phyloP scores from a whole-genome alignment of 2,797 vertebrate species.

The Urosaurus nigricauda region DNA sequence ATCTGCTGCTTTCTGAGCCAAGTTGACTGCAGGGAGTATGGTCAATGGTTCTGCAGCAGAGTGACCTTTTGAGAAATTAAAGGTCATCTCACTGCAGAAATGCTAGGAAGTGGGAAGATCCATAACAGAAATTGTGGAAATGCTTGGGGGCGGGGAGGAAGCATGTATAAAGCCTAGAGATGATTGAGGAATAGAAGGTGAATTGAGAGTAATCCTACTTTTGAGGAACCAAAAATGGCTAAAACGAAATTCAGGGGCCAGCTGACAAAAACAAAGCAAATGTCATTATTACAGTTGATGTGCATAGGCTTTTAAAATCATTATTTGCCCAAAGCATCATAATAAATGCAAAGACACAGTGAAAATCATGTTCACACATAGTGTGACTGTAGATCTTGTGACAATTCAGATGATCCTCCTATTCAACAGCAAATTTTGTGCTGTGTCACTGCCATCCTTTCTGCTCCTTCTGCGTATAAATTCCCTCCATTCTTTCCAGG shows the following conservation, averaged over 20 bases:
- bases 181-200: background rate
- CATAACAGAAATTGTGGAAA: background rate
- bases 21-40: background rate
- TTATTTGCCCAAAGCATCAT: background rate
- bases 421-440: background rate
- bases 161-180: background rate
- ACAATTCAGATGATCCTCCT: background rate
- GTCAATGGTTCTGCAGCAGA: conserved; percentile 34
- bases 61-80: conserved; percentile 34
- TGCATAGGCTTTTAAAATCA: background rate
- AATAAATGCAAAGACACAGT: background rate
- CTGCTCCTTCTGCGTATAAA: too few relatives aligned
- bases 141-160: background rate
- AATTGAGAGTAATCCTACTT: background rate
- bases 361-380: background rate
- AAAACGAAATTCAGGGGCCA: background rate
- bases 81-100: conserved; percentile 17
- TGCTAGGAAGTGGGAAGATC: too few relatives aligned
- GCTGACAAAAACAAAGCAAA: background rate
- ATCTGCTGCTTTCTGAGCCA: conserved; percentile 37
- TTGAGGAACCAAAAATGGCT: background rate
- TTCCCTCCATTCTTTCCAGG: too few relatives aligned
- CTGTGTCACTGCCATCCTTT: too few relatives aligned
- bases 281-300: background rate
- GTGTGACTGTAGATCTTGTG: background rate